Evolutionary conservation across 92 coral and sea anemone species (phyloP).

Genomic region (Anthopleura xanthogrammica): DNA sequence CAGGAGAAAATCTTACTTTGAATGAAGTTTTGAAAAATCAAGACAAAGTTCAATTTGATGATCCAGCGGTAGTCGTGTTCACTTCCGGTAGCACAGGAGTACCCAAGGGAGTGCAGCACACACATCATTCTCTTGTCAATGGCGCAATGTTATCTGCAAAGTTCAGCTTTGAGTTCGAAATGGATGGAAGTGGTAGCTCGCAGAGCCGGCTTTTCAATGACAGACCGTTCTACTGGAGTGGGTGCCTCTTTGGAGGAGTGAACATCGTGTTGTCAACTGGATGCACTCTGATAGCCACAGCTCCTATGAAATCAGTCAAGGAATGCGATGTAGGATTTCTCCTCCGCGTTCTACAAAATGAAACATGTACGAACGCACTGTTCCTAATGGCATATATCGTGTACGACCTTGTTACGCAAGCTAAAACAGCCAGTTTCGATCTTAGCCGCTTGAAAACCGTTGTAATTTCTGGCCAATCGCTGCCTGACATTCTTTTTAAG

Average conservation of each 20-base stretch:
- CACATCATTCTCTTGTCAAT: too few relatives aligned
- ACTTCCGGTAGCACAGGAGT: too few relatives aligned
- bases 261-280: not conserved
- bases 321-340: not conserved
- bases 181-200: not conserved
- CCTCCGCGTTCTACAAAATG: not conserved
- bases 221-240: not conserved
- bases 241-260: not conserved
- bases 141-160: too few relatives aligned
- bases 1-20: too few relatives aligned
- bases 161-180: too few relatives aligned
- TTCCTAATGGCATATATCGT: too few relatives aligned
- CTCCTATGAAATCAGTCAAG: not conserved
- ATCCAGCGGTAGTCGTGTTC: too few relatives aligned
- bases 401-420: not conserved
- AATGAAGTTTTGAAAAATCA: too few relatives aligned
- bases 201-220: not conserved
- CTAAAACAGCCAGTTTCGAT: not conserved
- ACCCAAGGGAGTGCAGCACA: too few relatives aligned
- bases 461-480: not conserved
- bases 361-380: not conserved
- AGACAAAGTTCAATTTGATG: too few relatives aligned
- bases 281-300: not conserved
- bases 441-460: not conserved
- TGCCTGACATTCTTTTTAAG: not conserved